Evolutionary conservation across 53 echinoderm and acorn worm genomes (phyloP).

Genomic region (Crossaster papposus): DNA sequence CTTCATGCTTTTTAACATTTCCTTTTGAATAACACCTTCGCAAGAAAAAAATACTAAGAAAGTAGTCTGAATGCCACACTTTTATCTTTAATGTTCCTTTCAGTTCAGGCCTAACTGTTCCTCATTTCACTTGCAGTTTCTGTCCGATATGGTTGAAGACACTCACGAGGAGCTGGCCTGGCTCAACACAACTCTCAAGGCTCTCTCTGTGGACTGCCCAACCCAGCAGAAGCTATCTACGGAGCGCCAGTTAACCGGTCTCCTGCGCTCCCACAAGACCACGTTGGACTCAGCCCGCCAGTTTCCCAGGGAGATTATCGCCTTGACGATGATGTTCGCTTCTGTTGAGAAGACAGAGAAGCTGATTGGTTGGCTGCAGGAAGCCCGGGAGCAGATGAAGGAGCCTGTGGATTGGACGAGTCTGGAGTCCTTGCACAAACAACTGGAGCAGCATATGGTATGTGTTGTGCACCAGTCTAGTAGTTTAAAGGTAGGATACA

Average conservation of each 20-base stretch:
- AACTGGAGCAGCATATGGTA: slow-evolving; percentile 57
- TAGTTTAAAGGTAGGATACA: neutral
- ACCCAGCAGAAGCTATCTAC: slow-evolving; percentile 32
- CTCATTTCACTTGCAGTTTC: too few species aligned
- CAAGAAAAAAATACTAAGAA: too few species aligned
- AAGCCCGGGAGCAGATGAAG: slow-evolving; percentile 48
- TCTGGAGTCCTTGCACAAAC: slow-evolving; percentile 20
- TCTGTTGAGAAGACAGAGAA: slow-evolving; percentile 52
- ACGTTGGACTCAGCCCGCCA: slow-evolving; percentile 35
- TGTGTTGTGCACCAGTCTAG: neutral
- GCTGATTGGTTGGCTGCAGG: slow-evolving; percentile 54
- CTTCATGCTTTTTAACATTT: too few species aligned
- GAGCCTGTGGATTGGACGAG: slow-evolving; percentile 60
- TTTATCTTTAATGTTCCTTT: too few species aligned
- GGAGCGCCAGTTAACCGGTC: slow-evolving; percentile 45
- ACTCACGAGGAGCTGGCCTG: slow-evolving; percentile 54
- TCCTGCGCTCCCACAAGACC: slow-evolving; percentile 49
- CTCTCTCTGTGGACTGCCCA: slow-evolving; percentile 51
- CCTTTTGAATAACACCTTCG: too few species aligned
- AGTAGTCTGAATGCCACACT: too few species aligned
- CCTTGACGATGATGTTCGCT: slow-evolving; percentile 59
- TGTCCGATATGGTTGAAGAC: slow-evolving; percentile 48
- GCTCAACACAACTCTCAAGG: slow-evolving; percentile 40
- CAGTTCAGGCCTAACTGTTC: too few species aligned
- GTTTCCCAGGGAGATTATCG: slow-evolving; percentile 57